A percentile compares a stretch with the other conserved stretches of the same genome.
These are phyloP conservation scores for Lithophane leautieri DNA, from an alignment of 2,888 invertebrate species.

Conservation along the genomic window DNA sequence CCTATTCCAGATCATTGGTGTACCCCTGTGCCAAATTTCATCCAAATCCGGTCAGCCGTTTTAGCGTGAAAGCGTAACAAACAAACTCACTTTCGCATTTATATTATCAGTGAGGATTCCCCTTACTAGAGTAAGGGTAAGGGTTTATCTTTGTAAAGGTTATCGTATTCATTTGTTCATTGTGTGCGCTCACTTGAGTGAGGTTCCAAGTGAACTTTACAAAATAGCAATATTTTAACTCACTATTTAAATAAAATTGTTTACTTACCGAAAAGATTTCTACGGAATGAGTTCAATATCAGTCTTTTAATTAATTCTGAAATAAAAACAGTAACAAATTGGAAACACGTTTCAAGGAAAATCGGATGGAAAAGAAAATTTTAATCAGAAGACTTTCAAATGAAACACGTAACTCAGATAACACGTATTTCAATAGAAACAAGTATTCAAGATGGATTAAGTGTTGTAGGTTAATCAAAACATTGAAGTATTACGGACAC, in stretches of 20 bases:
- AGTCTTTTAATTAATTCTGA: not conserved
- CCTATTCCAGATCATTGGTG: no score
- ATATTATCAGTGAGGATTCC: no score
- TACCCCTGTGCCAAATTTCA: no score
- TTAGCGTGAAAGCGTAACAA: no score
- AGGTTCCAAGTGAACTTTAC: not conserved
- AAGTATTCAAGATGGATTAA: not conserved
- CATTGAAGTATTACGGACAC: not conserved
- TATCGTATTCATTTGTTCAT: not conserved
- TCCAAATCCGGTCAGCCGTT: no score
- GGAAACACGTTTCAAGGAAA: constrained; percentile 1
- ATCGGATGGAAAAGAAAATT: not conserved
- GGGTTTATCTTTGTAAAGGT: constrained; percentile 1
- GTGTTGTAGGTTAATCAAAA: not conserved
- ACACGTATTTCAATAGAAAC: constrained; percentile 2
- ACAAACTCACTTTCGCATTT: no score
- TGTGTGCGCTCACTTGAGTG: constrained; percentile 7
- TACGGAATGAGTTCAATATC: not conserved
- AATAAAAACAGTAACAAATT: not conserved
- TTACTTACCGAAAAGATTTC: not conserved
- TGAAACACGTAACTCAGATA: not conserved
- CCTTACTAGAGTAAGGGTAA: not conserved
- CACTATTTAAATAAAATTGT: not conserved
- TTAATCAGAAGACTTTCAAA: not conserved
- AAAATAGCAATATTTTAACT: not conserved